These are phyloP conservation scores for Myripristis murdjan DNA, from an alignment of 2,797 vertebrate species.

Conservation along the genomic window DNA sequence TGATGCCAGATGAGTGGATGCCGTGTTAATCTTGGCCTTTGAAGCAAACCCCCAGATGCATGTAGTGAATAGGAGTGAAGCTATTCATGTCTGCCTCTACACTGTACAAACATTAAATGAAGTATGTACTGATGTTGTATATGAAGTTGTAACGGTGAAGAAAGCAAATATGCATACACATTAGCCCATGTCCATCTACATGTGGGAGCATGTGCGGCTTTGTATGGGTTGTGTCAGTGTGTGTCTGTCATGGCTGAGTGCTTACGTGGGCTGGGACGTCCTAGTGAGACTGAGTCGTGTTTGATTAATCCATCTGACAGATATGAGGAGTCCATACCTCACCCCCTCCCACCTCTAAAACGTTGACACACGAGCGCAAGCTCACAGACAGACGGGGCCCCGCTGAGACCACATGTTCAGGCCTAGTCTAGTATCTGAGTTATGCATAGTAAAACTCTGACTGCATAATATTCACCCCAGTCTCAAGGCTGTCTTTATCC, in stretches of 20 bases:
- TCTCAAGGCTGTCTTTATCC: conserved; percentile 17
- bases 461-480: conserved; percentile 6
- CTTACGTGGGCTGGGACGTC: conserved; percentile 48
- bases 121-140: conserved; percentile 6
- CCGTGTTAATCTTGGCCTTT: conserved; percentile 15
- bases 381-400: conserved; percentile 33
- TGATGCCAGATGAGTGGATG: conserved; percentile 24
- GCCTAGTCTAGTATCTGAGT: conserved; percentile 46
- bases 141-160: neutral
- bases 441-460: conserved; percentile 9
- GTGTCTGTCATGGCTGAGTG: conserved; percentile 64
- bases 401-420: conserved; percentile 51
- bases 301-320: conserved; percentile 78
- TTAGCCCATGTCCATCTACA: conserved; percentile 14
- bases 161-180: conserved; percentile 11
- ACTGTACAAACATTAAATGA: conserved; percentile 15
- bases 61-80: conserved; percentile 27
- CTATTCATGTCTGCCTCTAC: conserved; percentile 7
- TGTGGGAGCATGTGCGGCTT: conserved; percentile 26
- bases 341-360: conserved; percentile 39
- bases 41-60: conserved; percentile 11
- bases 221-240: conserved; percentile 32
- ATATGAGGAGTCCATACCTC: conserved; percentile 49
- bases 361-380: neutral
- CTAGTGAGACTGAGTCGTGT: conserved; percentile 45